Evolutionary conservation across 2,888 invertebrate genomes (phyloP), one percentile per base, ranked within the genome.

Genomic region (Iselma pallidipennis): DNA sequence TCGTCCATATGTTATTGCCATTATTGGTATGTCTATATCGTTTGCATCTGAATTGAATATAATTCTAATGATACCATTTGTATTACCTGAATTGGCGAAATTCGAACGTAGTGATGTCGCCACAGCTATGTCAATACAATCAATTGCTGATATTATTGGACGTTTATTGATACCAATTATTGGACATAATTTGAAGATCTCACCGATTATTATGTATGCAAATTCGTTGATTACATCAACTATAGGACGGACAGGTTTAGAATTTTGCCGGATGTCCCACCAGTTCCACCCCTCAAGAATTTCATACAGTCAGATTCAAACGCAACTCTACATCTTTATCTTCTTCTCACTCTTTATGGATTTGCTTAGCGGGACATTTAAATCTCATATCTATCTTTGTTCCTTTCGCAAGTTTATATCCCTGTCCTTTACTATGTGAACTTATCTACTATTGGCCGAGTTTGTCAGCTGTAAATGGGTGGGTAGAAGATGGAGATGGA

Each of bases 21-120:
- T 77, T 14, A 58, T 80, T 60, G 82, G 83, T 28, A 75, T 82
- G 74, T 80, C 82, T n/a, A 66, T 84, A 16, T 82, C 80, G 23
- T 83, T 82, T 59, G 83, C 82, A 19, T 79, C 84, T 1, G 84
- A 84, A 67, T 72, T 82, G 3, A 84, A 84, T 69, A 82, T 83
- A 49, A 78, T 82, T 55, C 66, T 83, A 14, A 82, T 83, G 80
- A 79, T 80, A 37, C 83, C 83, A 25, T 83, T 84, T 60, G 80
- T 84, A 23, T 70, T 84, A 16, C 69, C 77, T 2, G 78, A 80
- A 62, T 71, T 83, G 23, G 76, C 81, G 0, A 67, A 71, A 1
- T 79, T 83, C 49, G 66, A 70, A 2, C 70, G 73, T 50, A 63
- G 71, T 1, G 75, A 79, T 16, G 74, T 83, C 3, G 83, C 82